Conservation (phyloP, 1,140 invertebrate genomes). For the Drosophila sucinea region DNA sequence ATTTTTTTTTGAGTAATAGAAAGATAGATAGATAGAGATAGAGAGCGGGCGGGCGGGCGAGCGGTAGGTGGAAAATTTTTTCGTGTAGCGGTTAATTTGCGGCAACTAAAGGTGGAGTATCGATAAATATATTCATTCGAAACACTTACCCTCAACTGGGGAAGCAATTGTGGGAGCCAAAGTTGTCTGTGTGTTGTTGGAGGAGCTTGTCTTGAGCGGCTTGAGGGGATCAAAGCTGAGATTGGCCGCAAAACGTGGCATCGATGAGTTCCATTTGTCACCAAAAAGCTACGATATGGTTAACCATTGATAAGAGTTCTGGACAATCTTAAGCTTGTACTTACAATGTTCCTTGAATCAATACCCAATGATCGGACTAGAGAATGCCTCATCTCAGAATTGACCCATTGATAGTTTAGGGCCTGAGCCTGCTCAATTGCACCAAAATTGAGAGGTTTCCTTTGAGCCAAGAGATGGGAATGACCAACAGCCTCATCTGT, state of each 20-base stretch:
- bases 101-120: conserved; percentile 54
- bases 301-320: neutral
- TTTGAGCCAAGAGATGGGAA: conserved; percentile 21
- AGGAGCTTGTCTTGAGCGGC: conserved; percentile 86
- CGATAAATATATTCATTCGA: conserved; percentile 6
- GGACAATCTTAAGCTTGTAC: conserved; percentile 48
- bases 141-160: conserved; percentile 43
- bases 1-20: conserved; percentile 33
- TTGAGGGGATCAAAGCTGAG: conserved; percentile 89
- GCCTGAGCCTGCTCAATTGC: conserved; percentile 80
- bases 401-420: conserved; percentile 81
- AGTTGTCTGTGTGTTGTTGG: conserved; percentile 16
- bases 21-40: conserved; percentile 27
- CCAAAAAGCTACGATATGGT: conserved; percentile 87
- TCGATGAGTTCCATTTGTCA: conserved; percentile 89
- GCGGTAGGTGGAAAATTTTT: conserved; percentile 67
- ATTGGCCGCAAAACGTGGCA: conserved; percentile 92
- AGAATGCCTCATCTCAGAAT: conserved; percentile 81
- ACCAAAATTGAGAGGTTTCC: conserved; percentile 52
- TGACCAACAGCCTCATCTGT: conserved; percentile 15
- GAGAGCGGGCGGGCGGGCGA: conserved; percentile 37
- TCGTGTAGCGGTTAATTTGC: conserved; percentile 74
- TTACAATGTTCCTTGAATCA: conserved; percentile 93
- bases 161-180: conserved; percentile 5
- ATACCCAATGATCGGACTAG: conserved; percentile 89